These are phyloP conservation scores for Drosophila parabipectinata DNA, from an alignment of 1,140 invertebrate species.

Conservation along the genomic window DNA sequence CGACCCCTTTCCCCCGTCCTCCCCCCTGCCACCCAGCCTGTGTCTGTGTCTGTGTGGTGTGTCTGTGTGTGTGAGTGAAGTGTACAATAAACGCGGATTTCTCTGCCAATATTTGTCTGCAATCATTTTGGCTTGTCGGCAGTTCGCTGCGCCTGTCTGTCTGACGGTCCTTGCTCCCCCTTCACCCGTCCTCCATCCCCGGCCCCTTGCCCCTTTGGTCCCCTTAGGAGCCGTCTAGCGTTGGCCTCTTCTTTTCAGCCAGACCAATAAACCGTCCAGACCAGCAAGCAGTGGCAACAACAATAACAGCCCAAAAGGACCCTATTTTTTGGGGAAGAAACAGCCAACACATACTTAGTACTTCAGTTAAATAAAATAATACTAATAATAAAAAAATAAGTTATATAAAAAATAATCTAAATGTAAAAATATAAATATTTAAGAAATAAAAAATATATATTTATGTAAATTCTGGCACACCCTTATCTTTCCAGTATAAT, in stretches of 20 bases:
- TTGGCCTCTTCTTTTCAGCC: conserved; percentile 26
- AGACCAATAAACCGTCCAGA: conserved; percentile 60
- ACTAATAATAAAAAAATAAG: too few relatives aligned
- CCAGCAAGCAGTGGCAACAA: conserved; percentile 27
- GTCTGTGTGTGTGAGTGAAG: conserved; percentile 50
- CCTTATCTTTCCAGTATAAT: neutral
- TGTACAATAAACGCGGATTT: conserved; percentile 78
- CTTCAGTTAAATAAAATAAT: neutral
- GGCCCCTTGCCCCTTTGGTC: neutral
- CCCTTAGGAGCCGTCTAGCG: conserved; percentile 22
- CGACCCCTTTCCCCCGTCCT: neutral
- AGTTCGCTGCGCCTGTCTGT: conserved; percentile 39
- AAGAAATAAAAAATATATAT: too few relatives aligned
- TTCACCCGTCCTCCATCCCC: neutral
- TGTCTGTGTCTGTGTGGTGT: neutral
- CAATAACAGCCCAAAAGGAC: neutral
- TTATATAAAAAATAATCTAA: neutral
- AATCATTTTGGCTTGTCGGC: conserved; percentile 74
- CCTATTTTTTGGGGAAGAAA: neutral
- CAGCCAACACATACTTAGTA: neutral
- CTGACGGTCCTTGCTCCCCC: conserved; percentile 6
- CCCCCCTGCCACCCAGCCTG: neutral
- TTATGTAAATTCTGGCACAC: neutral
- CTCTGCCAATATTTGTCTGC: conserved; percentile 77
- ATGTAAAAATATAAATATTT: neutral